Base-by-base conservation (phyloP, 2,888 invertebrate species). In the Perithous albicinctus region DNA sequence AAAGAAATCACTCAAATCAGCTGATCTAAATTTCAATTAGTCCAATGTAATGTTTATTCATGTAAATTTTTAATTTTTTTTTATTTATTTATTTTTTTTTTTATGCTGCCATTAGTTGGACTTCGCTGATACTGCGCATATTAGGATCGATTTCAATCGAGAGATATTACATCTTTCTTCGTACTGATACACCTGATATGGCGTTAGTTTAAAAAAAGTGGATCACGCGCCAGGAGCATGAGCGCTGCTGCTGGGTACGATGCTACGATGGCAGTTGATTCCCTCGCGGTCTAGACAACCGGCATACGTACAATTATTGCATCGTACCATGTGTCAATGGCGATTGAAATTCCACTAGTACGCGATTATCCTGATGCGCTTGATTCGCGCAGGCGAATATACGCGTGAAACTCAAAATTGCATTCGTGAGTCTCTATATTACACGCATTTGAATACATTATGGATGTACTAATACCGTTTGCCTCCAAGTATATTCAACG, bases 141-240 rank as follows among this genome's bases (percentile, higher is more conserved):
- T 54, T 5, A 18, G 23, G 54, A 69, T 69, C 38, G 54, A 69
- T 38, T 51, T 38, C 23, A 38, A 51, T n/a, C 67, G 51, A 23
- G 35, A 23, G 1, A 66, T 69, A 8, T 20, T 12, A 38, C 23
- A 54, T 20, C n/a, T 23, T 23, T 26, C 10, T 23, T 6, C 20
- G 8, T 18, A 54, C 12, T 20, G 18, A 51, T 51, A 10, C 5
- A 51, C 18, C 20, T 38, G 20, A 15, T 69, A 23, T 54, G n/a
- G n/a, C 35, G 35, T 15, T 54, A 18, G n/a, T 15, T 48, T n/a
- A 3, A 43, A 43, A 35, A 51, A 54, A 51, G 8, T 26, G 54
- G 35, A 69, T 69, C 69, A 69, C 69, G 69, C 51, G 51, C 10
- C 15, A 1, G 38, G 7, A 1, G 38, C 38, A 35, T 54, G 69